Evolutionary conservation across 2,888 invertebrate species (phyloP), one percentile per base, ranked within the genome.

Genomic region (Drosophila siamana): DNA sequence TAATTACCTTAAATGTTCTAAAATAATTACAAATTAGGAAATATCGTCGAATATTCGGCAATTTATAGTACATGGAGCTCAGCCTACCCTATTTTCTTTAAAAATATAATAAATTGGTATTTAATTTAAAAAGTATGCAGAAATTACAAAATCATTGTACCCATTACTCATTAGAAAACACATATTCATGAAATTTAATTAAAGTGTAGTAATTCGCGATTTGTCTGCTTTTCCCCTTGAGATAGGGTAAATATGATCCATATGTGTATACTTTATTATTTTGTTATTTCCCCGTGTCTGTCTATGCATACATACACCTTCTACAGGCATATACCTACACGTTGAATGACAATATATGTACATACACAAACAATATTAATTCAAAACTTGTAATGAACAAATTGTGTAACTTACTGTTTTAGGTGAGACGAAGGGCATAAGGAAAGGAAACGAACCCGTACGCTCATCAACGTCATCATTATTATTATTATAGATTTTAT

Each of bases 381-480:
- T n/a, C 9, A 40, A 30, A 43, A n/a, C 24, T 41, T 47, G 28
- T 13, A 11, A 19, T n/a, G 19, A 46, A 43, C 13, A 41, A 41
- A 8, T 15, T 46, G 11, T 48, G 6, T n/a, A 38, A 50, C 89
- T 89, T 93, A 97, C 97, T 93, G 93, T 94, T 88, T 95, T 94
- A 24, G 97, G 97, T 88, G 93, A 94, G 55, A 97, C 96, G 92
- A 96, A 95, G 68, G 97, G 97, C 97, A 97, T 97, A 19, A 96
- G 92, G 80, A 97, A 93, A 62, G 96, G 94, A 90, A 95, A 97
- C 69, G 94, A 94, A 57, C 90, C 91, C 30, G 62, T 67, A 43
- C 57, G 60, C 61, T 69, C 74, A 43, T 64, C 70, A 28, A 61
- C 65, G 30, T 65, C 60, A 51, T 71, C 43, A 41, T 15, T 50